Evolutionary conservation across 2,113 vertebrate species (phyloP).

Genomic region (Catharus bicknelli): DNA sequence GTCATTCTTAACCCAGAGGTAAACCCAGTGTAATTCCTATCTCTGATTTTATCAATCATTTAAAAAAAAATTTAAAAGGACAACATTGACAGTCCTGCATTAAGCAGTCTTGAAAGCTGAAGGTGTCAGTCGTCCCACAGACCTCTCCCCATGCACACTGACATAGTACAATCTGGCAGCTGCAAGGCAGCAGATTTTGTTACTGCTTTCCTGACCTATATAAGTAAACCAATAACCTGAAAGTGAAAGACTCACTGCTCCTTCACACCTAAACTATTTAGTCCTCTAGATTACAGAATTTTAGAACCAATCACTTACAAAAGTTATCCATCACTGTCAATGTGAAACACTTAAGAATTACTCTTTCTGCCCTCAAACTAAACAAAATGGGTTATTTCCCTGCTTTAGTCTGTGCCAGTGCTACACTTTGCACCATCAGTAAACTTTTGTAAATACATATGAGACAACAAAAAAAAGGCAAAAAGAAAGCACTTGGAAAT

Average conservation of each 20-base stretch:
- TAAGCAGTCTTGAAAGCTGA: not conserved
- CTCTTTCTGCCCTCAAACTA: not conserved
- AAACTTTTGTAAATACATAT: not conserved
- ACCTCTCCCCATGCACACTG: not conserved
- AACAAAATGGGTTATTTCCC: not conserved
- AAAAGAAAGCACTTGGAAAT: not conserved
- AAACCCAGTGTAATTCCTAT: not conserved
- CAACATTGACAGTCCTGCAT: not conserved
- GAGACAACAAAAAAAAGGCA: not conserved
- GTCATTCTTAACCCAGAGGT: not conserved
- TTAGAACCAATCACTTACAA: not conserved
- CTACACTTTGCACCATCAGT: not conserved
- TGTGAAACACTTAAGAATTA: not conserved
- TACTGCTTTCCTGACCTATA: conserved; percentile 18
- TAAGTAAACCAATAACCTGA: not conserved
- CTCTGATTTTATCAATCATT: not conserved
- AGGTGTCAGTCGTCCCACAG: not conserved
- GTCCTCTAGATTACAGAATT: not conserved
- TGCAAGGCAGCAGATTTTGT: conserved; percentile 17
- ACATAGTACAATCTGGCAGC: not conserved
- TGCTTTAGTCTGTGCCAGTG: not conserved
- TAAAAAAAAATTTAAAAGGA: not conserved
- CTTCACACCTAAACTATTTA: not conserved
- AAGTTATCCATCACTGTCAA: not conserved
- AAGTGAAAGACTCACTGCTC: not conserved